Evolutionary conservation across 92 coral and sea anemone genomes (phyloP).

Genomic region (Porites rus): DNA sequence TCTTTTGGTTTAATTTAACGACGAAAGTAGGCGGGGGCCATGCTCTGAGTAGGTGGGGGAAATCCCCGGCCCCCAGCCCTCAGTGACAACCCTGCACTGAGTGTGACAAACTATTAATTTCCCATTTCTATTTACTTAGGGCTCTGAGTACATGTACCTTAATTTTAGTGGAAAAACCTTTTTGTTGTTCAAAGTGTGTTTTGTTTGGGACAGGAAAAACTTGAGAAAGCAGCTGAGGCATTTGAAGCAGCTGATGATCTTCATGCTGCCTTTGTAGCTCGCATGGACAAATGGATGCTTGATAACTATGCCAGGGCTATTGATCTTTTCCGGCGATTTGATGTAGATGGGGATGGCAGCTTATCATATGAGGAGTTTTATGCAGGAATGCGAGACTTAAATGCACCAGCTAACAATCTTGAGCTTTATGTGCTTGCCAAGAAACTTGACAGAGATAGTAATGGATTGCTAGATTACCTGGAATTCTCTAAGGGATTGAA

Average conservation of each 20-base stretch:
- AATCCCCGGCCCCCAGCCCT: too few species aligned
- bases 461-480: slow-evolving; percentile 90
- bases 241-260: slow-evolving; percentile 96
- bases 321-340: slow-evolving; percentile 95
- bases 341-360: slow-evolving; percentile 97
- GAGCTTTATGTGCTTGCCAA: slow-evolving; percentile 96
- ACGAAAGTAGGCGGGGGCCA: too few species aligned
- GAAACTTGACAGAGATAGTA: slow-evolving; percentile 87
- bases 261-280: slow-evolving; percentile 95
- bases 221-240: slow-evolving; percentile 95
- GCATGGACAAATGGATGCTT: slow-evolving; percentile 97
- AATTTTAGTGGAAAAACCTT: not conserved
- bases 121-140: not conserved
- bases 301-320: slow-evolving; percentile 96
- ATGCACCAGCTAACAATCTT: slow-evolving; percentile 95
- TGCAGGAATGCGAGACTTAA: slow-evolving; percentile 98
- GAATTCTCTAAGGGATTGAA: slow-evolving; percentile 96
- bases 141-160: not conserved
- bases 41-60: too few species aligned
- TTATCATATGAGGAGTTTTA: slow-evolving; percentile 96
- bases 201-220: slow-evolving; percentile 78
- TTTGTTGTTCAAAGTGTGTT: too few species aligned
- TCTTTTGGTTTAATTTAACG: too few species aligned
- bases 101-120: too few species aligned
- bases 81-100: too few species aligned